phyloP scores from a whole-genome alignment of 1,140 invertebrate species.

The Acyrthosiphon pisum region DNA sequence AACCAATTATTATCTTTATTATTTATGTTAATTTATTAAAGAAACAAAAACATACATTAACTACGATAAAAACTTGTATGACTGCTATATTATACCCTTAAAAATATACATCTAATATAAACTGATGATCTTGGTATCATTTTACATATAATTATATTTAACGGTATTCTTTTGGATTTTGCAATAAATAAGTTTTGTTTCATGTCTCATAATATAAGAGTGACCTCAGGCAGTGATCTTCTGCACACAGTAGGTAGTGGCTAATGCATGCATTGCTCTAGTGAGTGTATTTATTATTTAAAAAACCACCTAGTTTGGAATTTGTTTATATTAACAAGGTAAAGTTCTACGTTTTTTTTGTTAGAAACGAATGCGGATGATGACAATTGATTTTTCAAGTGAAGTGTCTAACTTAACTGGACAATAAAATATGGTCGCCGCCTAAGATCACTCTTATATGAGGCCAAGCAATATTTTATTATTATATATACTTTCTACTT shows the following conservation, averaged over 20 bases:
- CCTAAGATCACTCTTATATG: too few relatives aligned
- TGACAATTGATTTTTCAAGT: neutral
- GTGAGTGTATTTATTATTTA: neutral
- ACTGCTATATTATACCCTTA: neutral
- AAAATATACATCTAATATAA: neutral
- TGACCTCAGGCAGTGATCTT: neutral
- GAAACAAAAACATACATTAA: neutral
- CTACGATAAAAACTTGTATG: neutral
- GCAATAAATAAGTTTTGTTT: neutral
- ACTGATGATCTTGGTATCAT: neutral
- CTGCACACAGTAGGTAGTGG: neutral
- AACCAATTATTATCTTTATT: neutral
- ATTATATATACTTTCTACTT: too few relatives aligned
- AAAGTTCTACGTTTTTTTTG: neutral
- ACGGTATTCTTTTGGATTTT: neutral
- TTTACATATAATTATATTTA: neutral
- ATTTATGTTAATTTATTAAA: neutral
- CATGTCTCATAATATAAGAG: neutral
- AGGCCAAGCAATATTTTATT: too few relatives aligned
- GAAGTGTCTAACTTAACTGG: neutral
- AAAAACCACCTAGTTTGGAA: neutral
- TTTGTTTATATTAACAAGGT: neutral
- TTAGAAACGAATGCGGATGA: neutral
- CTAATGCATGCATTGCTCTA: neutral
- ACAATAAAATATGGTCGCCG: accelerated